These are phyloP conservation scores for Potamarius usumacintae DNA, from an alignment of 2,113 vertebrate species.

Conservation along the genomic window DNA sequence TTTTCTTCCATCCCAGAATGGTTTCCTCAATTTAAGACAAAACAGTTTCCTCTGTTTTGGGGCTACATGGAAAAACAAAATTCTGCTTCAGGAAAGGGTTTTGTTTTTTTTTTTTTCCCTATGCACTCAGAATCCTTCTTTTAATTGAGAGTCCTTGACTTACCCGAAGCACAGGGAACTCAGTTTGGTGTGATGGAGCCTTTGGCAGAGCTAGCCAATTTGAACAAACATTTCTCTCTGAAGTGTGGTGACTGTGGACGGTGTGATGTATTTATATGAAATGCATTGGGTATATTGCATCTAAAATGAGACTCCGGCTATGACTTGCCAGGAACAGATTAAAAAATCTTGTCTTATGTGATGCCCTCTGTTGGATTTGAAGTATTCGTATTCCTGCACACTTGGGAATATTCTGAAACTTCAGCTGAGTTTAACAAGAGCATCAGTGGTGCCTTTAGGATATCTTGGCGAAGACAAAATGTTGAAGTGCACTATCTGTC, in stretches of 20 bases:
- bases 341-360: not conserved
- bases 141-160: constrained; percentile 43
- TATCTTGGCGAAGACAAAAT: constrained; percentile 18
- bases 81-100: constrained; percentile 16
- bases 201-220: not conserved
- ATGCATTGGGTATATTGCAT: not conserved
- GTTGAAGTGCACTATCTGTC: constrained; percentile 34
- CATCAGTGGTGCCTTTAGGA: constrained; percentile 24
- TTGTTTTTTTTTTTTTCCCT: not conserved
- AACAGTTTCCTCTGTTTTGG: not conserved
- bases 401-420: constrained; percentile 15
- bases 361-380: not conserved
- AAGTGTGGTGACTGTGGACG: not conserved
- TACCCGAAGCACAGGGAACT: constrained; percentile 24
- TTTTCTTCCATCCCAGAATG: not conserved
- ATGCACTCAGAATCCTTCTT: constrained; percentile 4
- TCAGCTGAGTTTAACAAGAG: constrained; percentile 22
- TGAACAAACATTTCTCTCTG: constrained; percentile 15
- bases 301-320: not conserved
- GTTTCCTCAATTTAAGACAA: not conserved
- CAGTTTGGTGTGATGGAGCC: constrained; percentile 13
- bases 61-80: not conserved
- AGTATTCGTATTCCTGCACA: not conserved
- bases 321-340: constrained; percentile 3
- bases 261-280: constrained; percentile 8